Base-by-base conservation (phyloP, 2,797 vertebrate species). In the Denticeps clupeoides region DNA sequence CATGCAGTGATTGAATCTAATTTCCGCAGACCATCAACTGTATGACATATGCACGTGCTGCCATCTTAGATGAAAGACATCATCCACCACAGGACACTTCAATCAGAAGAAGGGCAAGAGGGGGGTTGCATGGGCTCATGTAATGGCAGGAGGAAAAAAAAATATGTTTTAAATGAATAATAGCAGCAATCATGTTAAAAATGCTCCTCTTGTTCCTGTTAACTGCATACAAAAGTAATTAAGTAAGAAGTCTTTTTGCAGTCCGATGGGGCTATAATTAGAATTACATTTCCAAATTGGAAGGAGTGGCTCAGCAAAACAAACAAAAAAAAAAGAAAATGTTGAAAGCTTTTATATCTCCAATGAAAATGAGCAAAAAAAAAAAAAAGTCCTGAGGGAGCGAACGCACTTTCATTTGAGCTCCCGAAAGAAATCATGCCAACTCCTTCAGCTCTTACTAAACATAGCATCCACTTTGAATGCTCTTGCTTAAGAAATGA, bases 371-470 rank as follows among this genome's bases (percentile, higher is more conserved):
- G n/a, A 8, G 3, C 22, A 10, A 25, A 12, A 7, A 12, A 40
- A 41, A 12, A 35, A 45, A 23, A 9, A 47, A 9, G 37, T 69
- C 67, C 52, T 53, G 1, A 51, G 64, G 63, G 56, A 58, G 41
- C 19, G 45, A 55, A 33, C 65, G 69, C 63, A 60, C 62, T 67
- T 71, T 66, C 54, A 65, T 65, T 71, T 59, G 50, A 47, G 50
- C 54, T 69, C 68, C 65, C 62, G 52, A 51, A 63, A 64, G 59
- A 71, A 66, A 66, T n/a, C 52, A 47, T 45, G 68, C 53, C 68
- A 69, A 68, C 64, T 66, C 66, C 9, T 19, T 22, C 41, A 19
- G 2, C 31, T 13, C 31, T 41, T 2, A 47, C 47, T 53, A 72
- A 78, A 73, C 59, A 69, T 59, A 67, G 56, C 45, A 7, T 40